These are phyloP conservation scores for Fopius arisanus DNA, from an alignment of 1,140 invertebrate genomes.

Conservation along the genomic window DNA sequence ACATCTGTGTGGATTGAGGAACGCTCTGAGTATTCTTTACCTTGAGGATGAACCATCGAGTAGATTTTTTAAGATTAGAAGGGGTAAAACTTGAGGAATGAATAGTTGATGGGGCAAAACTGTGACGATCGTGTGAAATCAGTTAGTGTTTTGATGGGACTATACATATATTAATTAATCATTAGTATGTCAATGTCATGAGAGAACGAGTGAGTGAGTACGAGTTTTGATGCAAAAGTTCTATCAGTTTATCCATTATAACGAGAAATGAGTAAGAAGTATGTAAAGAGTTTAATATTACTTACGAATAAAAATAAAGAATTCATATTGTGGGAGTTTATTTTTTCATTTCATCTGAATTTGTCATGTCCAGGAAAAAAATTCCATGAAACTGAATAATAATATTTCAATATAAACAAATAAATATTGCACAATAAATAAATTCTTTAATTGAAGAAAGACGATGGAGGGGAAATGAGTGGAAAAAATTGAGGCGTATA, in stretches of 20 bases:
- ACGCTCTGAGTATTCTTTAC: neutral
- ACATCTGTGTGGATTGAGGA: neutral
- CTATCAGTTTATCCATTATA: slow-evolving; percentile 52
- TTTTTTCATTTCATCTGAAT: no score
- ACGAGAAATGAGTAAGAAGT: slow-evolving; percentile 38
- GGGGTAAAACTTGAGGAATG: neutral
- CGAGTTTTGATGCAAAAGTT: slow-evolving; percentile 43
- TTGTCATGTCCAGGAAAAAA: no score
- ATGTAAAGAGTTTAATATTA: slow-evolving; percentile 56
- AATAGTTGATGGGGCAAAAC: neutral
- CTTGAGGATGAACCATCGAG: neutral
- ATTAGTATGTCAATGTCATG: slow-evolving; percentile 37
- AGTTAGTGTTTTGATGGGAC: slow-evolving; percentile 32
- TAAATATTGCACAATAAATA: no score
- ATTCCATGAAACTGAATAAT: no score
- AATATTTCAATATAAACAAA: no score
- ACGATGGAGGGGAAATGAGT: no score
- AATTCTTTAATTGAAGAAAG: no score
- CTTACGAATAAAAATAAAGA: slow-evolving; percentile 47
- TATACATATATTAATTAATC: slow-evolving; percentile 42
- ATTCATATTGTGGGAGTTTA: neutral
- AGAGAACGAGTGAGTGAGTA: slow-evolving; percentile 46
- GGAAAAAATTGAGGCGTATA: no score
- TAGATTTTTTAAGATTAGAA: slow-evolving; percentile 3
- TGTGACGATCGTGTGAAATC: slow-evolving; percentile 11